Evolutionary conservation across 1,140 invertebrate species (phyloP).

Genomic region (Meteorus sp.): DNA sequence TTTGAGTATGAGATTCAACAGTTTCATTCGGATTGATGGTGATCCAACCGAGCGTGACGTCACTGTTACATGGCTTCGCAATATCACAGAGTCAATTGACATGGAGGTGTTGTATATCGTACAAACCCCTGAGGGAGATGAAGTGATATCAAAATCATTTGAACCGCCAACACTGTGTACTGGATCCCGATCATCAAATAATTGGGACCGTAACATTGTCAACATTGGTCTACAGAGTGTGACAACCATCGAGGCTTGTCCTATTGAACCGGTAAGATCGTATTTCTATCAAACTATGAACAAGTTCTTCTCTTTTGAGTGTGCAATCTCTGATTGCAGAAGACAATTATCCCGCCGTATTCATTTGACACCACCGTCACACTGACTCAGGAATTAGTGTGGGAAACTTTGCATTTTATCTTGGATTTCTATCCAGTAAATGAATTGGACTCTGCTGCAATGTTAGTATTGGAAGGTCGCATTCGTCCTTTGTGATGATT

Average conservation of each 20-base stretch:
- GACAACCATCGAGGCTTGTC: slow-evolving; percentile 10
- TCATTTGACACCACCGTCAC: slow-evolving; percentile 10
- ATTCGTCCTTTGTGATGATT: slow-evolving; percentile 13
- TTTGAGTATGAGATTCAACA: slow-evolving; percentile 21
- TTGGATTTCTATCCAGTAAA: slow-evolving; percentile 20
- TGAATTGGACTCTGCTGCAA: slow-evolving; percentile 15
- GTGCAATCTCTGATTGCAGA: not conserved
- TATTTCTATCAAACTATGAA: not conserved
- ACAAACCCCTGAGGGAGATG: slow-evolving; percentile 12
- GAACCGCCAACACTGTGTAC: slow-evolving; percentile 6
- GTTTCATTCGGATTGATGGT: slow-evolving; percentile 17
- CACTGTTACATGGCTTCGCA: slow-evolving; percentile 15
- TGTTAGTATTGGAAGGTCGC: slow-evolving; percentile 21
- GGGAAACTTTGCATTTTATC: slow-evolving; percentile 21
- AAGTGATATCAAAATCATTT: slow-evolving; percentile 22
- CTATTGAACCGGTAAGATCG: slow-evolving; percentile 13
- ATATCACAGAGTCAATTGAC: slow-evolving; percentile 11
- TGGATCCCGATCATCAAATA: slow-evolving; percentile 13
- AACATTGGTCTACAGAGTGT: slow-evolving; percentile 23
- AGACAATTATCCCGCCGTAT: slow-evolving; percentile 17
- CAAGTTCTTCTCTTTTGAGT: slow-evolving; percentile 8
- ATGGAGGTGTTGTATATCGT: slow-evolving; percentile 23
- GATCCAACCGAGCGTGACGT: slow-evolving; percentile 17
- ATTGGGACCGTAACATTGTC: slow-evolving; percentile 23
- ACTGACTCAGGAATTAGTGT: slow-evolving; percentile 23